Evolutionary conservation across 2,888 invertebrate species (phyloP), one percentile per base, ranked within the genome.

Genomic region (Oscheius sp.): DNA sequence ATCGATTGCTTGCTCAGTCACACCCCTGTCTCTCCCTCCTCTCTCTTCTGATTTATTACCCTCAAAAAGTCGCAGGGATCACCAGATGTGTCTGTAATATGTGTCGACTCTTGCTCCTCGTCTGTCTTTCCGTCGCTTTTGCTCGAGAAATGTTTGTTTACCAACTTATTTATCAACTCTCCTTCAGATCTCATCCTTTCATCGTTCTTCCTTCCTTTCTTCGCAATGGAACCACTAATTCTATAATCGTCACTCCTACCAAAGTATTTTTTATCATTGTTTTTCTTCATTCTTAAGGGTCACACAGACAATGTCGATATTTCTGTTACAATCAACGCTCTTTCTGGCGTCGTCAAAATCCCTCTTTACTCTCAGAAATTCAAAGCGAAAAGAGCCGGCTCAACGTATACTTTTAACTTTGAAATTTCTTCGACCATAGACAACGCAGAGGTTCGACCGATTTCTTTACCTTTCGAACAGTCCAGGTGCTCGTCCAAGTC

Each of bases 131-230:
- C 17, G 4, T 9, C 32, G 26, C 6, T 54, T 54, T 2, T 14
- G 3, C 14, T 12, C 54, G 2, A 26, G 30, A 24, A 28, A 54
- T 9, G 5, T 28, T 28, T 32, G 14, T 28, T 2, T 20, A 14
- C 9, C 14, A 14, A 0, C 8, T 0, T 45, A 8, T 14, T 45
- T 9, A 45, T 20, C 14, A n/a, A 8, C n/a, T 33, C 30, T 24
- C 20, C 24, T 45, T 9, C 47, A 62, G 49, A 2, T 12, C 30
- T 47, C 38, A 38, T 67, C 30, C 70, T 62, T 50, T 73, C 26
- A 68, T 73, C 2, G 59, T 73, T 26, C 41, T 70, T 0, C 73
- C 73, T 33, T 47, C 71, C n/a, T 59, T 59, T n/a, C 32, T 73
- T 22, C 22, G 65, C 28, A 45, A 30, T 26, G 68, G 68, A 47